Percentiles rank a stretch among this genome's conserved stretches.
phyloP scores from a whole-genome alignment of 2,888 invertebrate species.

The Ophion obscuratus region DNA sequence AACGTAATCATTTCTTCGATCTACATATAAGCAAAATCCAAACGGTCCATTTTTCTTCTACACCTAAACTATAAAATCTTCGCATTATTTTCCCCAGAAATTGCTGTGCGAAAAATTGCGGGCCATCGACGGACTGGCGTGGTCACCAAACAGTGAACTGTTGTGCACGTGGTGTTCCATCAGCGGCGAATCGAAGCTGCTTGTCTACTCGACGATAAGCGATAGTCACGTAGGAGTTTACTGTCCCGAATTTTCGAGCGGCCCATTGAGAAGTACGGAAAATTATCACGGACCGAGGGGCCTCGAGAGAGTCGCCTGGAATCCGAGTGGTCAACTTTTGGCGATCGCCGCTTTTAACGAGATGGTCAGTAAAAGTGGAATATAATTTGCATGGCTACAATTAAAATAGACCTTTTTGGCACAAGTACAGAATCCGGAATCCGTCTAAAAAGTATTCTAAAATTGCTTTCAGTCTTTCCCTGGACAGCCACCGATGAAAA shows the following conservation, averaged over 20 bases:
- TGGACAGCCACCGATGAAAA: no score
- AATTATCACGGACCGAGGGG: conserved; percentile 73
- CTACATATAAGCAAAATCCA: no score
- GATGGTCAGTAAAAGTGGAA: conserved; percentile 72
- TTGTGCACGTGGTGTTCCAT: conserved; percentile 81
- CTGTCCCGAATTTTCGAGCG: conserved; percentile 69
- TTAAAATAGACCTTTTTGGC: no score
- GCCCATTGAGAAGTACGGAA: conserved; percentile 23
- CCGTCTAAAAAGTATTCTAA: no score
- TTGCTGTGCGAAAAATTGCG: conserved; percentile 78
- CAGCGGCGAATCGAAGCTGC: conserved; percentile 76
- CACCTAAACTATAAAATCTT: neutral
- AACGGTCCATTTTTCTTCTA: neutral
- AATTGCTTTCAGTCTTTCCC: no score
- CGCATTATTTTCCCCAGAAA: conserved; percentile 74
- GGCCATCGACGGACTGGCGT: conserved; percentile 78
- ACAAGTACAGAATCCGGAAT: no score
- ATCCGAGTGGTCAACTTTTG: conserved; percentile 80
- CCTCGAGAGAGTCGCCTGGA: conserved; percentile 80
- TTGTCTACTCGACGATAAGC: conserved; percentile 78
- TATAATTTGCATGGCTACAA: neutral
- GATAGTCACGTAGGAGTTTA: conserved; percentile 79
- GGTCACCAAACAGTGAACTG: conserved; percentile 81
- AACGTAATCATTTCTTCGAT: no score
- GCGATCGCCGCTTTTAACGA: conserved; percentile 80